Evolutionary conservation across 2,888 invertebrate genomes (phyloP).

Genomic region (Lysandra bellargus): DNA sequence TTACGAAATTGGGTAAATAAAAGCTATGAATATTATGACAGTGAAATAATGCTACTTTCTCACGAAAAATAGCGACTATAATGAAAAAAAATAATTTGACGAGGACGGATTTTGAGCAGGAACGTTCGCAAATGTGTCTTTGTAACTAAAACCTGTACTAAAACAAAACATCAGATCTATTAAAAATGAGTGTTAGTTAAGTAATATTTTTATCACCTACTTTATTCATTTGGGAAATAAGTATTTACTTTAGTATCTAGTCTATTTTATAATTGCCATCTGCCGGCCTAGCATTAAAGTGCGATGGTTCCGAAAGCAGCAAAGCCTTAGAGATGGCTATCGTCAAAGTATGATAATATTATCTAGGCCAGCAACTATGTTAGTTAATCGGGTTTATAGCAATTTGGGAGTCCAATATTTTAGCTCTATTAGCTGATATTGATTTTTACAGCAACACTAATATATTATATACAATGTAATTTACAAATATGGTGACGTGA

Average conservation of each 20-base stretch:
- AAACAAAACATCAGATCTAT: conserved; percentile 18
- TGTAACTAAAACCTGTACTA: conserved; percentile 22
- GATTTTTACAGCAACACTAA: conserved; percentile 4
- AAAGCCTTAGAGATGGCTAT: not conserved
- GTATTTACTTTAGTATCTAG: conserved; percentile 5
- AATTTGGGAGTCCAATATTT: not conserved
- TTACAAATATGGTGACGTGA: not conserved
- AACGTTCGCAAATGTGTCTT: conserved; percentile 32
- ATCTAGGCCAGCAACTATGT: not conserved
- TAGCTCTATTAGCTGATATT: not conserved
- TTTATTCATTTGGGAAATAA: not conserved
- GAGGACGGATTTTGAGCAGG: conserved; percentile 40
- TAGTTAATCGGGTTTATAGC: not conserved
- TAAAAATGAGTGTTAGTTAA: conserved; percentile 1
- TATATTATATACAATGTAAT: conserved; percentile 5
- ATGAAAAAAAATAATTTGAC: conserved; percentile 28
- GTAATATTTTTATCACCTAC: not conserved
- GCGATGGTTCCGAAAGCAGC: not conserved
- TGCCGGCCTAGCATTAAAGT: not conserved
- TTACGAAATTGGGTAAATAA: not conserved
- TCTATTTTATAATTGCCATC: not conserved
- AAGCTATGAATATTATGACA: not conserved
- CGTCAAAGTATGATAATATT: not conserved
- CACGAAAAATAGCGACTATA: conserved; percentile 32
- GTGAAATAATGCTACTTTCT: not conserved